Evolutionary conservation across 2,797 vertebrate species (phyloP), one percentile per base, ranked within the genome.

Genomic region (Sebastes hubbsi): DNA sequence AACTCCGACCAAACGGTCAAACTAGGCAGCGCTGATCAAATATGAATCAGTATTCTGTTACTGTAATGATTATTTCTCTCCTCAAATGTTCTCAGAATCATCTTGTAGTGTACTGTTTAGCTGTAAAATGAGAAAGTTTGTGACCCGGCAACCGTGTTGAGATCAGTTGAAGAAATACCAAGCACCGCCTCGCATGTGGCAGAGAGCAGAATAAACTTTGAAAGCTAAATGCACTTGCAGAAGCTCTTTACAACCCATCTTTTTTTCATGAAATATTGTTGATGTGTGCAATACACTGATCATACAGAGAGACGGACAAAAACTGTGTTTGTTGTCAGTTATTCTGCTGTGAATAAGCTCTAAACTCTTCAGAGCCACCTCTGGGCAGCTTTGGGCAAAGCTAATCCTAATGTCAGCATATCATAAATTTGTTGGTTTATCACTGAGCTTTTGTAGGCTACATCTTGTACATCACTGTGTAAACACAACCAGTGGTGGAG

Each of bases 381-480:
- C 12, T 61, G 46, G 18, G 46, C 46, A 49, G 24, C 59, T 75
- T 34, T 71, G 32, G 29, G 56, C 25, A 55, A 49, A 72, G 4
- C 5, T 77, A 75, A 87, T 77, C 63, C 71, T 27, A 11, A 38
- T 13, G 25, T 77, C 52, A 66, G 29, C 4, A 55, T 66, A 49
- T 74, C 32, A 20, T 27, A 27, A 34, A 75, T 60, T 2, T 80
- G 30, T 63, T 75, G 60, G 30, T 54, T 84, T 65, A 76, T 77
- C 25, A 8, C 20, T 6, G 2, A 59, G 74, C 46, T 77, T 5
- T 69, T 18, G 22, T 14, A 64, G 34, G 62, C 32, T 72, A 79
- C 72, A 60, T 66, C 34, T 61, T 78, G 27, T 78, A 52, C 80
- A 80, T 78, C 63, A 13, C 42, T 52, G 60, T 68, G 64, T 32